Conservation (phyloP, 2,113 vertebrate genomes). For the Laterallus jamaicensis region DNA sequence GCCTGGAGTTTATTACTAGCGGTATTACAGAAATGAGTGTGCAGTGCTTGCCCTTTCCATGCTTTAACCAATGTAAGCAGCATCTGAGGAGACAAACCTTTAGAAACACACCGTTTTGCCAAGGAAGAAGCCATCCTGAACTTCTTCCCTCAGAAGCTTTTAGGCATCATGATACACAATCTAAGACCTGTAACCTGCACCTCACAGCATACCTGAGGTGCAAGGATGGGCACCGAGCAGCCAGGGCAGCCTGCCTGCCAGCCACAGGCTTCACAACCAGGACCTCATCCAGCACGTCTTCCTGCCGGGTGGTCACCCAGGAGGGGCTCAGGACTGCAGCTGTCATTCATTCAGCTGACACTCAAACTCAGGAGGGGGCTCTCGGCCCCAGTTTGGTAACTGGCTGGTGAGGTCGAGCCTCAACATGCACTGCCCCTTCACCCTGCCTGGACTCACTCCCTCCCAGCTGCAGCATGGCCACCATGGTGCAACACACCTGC, state of each 20-base stretch:
- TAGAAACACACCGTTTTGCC: background rate
- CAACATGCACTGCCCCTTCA: background rate
- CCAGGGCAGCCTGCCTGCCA: background rate
- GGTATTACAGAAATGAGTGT: background rate
- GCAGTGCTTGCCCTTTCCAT: background rate
- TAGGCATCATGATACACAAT: background rate
- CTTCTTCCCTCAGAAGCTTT: background rate
- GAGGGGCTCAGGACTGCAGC: fast-evolving
- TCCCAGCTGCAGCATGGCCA: background rate
- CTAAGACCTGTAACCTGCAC: background rate
- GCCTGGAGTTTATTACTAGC: background rate
- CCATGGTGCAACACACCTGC: background rate
- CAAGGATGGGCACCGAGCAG: background rate
- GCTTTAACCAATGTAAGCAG: background rate
- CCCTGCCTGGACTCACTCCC: background rate
- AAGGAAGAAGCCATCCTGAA: background rate
- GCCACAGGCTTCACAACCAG: background rate
- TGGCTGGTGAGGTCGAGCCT: fast-evolving
- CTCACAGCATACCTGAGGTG: background rate
- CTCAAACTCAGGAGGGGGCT: background rate
- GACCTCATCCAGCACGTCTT: background rate
- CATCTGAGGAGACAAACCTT: fast-evolving
- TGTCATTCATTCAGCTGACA: background rate
- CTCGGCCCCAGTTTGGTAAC: background rate
- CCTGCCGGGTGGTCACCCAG: no score